These are phyloP conservation scores for Brachyhypopomus gauderio DNA, from an alignment of 2,113 vertebrate genomes.

Conservation along the genomic window DNA sequence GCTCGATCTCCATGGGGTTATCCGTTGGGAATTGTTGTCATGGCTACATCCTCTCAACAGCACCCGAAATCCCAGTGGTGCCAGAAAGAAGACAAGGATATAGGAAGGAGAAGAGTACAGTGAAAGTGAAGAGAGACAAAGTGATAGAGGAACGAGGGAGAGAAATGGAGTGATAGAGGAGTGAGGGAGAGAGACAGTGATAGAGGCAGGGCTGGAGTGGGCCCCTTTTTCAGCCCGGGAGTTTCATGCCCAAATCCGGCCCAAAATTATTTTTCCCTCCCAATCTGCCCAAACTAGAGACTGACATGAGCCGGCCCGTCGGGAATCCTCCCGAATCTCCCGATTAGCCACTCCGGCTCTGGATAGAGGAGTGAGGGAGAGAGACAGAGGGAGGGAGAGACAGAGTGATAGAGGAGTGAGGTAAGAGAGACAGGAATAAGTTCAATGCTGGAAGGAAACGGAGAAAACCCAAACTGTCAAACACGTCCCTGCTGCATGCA, in stretches of 20 bases:
- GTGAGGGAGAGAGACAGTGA: slow-evolving; percentile 52
- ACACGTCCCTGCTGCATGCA: background rate
- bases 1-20: slow-evolving; percentile 58
- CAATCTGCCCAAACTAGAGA: too few relatives aligned
- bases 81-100: slow-evolving; percentile 50
- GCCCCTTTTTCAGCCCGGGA: too few relatives aligned
- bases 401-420: slow-evolving; percentile 50
- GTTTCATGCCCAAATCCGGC: too few relatives aligned
- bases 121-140: slow-evolving; percentile 27
- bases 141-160: too few relatives aligned
- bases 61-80: slow-evolving; percentile 60
- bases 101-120: background rate
- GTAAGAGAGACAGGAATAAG: slow-evolving; percentile 6
- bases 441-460: too few relatives aligned
- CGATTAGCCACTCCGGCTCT: too few relatives aligned
- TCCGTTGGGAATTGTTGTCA: slow-evolving; percentile 70
- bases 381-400: slow-evolving; percentile 35
- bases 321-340: too few relatives aligned
- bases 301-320: too few relatives aligned
- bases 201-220: too few relatives aligned
- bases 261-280: too few relatives aligned
- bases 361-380: too few relatives aligned
- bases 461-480: background rate
- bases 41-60: slow-evolving; percentile 64
- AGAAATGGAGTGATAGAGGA: too few relatives aligned